These are phyloP conservation scores for Brachymystax lenok DNA, from an alignment of 2,797 vertebrate genomes.

Conservation along the genomic window DNA sequence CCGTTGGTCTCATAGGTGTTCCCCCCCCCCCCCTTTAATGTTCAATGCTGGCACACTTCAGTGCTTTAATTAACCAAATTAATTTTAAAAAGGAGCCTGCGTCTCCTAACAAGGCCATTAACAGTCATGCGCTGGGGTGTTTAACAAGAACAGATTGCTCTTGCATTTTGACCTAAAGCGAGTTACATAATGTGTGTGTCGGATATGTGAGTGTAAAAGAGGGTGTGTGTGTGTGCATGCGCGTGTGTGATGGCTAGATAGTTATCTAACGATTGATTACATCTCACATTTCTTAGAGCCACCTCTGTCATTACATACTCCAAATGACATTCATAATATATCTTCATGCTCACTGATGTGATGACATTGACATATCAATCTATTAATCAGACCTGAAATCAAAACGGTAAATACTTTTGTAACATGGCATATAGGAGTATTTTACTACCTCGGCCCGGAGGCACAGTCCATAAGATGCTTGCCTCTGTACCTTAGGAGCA, in stretches of 20 bases:
- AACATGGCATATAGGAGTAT: neutral
- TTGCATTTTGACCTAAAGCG: constrained; percentile 35
- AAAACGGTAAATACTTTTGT: neutral
- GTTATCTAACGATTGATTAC: neutral
- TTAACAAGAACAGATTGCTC: constrained; percentile 43
- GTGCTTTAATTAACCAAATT: constrained; percentile 32
- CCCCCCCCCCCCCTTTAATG: neutral
- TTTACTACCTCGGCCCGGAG: neutral
- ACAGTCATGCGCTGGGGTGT: constrained; percentile 4
- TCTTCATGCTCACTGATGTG: neutral
- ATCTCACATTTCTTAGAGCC: neutral
- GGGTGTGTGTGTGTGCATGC: neutral
- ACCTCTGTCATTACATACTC: neutral
- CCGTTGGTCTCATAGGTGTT: neutral
- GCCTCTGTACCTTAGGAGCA: too few species aligned
- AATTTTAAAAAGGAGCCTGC: constrained; percentile 35
- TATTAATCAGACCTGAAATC: neutral
- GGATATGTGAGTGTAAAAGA: constrained; percentile 8
- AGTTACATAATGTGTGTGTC: constrained; percentile 18
- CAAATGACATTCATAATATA: neutral
- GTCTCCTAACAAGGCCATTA: constrained; percentile 36
- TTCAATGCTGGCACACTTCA: constrained; percentile 18
- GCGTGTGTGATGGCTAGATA: neutral
- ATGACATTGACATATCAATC: neutral
- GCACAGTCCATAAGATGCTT: too few species aligned